Percentiles rank a stretch among this genome's conserved stretches.
These are phyloP conservation scores for Leucophenga montana DNA, from an alignment of 2,888 invertebrate genomes.

Conservation along the genomic window DNA sequence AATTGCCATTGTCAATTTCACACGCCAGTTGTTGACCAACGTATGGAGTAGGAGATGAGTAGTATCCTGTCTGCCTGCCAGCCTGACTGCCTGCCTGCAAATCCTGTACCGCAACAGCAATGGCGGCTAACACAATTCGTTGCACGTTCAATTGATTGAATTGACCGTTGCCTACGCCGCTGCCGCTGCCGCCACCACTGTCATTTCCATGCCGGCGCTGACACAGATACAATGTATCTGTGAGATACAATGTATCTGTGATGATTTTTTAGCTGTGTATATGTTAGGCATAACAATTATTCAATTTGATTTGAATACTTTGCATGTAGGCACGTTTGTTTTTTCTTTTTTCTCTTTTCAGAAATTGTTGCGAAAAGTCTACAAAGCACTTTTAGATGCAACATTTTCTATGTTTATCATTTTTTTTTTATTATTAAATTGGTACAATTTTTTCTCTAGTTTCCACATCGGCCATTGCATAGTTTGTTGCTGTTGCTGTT, in stretches of 20 bases:
- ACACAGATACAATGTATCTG: slow-evolving; percentile 6
- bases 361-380: no score
- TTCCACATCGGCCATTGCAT: no score
- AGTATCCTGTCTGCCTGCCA: neutral
- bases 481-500: neutral
- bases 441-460: neutral
- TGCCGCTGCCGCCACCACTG: neutral
- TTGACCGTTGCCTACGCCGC: no score
- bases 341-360: no score
- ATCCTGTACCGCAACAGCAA: neutral
- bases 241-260: neutral
- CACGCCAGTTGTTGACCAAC: slow-evolving; percentile 52
- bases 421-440: slow-evolving; percentile 11
- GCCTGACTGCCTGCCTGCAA: neutral
- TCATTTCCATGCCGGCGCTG: neutral
- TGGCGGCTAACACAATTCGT: slow-evolving; percentile 46
- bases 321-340: neutral
- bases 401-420: neutral
- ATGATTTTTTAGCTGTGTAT: neutral
- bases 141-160: slow-evolving; percentile 67
- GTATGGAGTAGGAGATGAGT: neutral
- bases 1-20: slow-evolving; percentile 60
- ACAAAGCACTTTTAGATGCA: neutral
- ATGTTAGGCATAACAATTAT: slow-evolving; percentile 56
- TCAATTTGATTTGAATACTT: slow-evolving; percentile 58